phyloP scores from a whole-genome alignment of 2,113 vertebrate species.

The Phylloscopus trochiloides region DNA sequence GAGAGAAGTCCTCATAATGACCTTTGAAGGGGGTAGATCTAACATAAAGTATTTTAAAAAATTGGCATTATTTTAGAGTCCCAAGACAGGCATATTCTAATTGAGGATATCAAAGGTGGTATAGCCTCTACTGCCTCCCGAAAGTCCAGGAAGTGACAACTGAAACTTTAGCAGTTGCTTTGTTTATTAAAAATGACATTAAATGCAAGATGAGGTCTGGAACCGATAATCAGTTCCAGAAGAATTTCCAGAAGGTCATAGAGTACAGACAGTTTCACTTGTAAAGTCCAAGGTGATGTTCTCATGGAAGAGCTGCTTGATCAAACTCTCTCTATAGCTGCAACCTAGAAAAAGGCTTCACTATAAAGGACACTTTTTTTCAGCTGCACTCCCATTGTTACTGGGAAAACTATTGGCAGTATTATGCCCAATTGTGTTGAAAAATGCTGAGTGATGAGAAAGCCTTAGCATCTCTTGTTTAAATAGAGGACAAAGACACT shows the following conservation, averaged over 20 bases:
- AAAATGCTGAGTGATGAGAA: background rate
- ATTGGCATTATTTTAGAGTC: background rate
- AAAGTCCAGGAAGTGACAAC: background rate
- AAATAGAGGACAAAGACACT: background rate
- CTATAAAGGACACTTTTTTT: background rate
- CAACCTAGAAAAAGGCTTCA: background rate
- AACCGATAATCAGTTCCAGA: background rate
- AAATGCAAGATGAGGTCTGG: background rate
- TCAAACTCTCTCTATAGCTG: background rate
- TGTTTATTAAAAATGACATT: background rate
- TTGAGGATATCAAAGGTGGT: background rate
- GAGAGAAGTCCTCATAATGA: background rate
- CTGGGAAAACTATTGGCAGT: background rate
- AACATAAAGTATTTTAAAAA: background rate
- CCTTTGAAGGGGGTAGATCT: rapidly evolving
- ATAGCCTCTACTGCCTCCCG: background rate
- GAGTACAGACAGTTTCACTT: background rate
- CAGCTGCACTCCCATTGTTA: background rate
- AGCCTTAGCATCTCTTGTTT: background rate
- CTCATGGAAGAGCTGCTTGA: background rate
- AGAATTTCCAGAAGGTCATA: background rate
- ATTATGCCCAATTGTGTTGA: background rate
- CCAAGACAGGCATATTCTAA: background rate
- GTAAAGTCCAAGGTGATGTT: background rate
- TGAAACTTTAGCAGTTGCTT: background rate